phyloP scores from a whole-genome alignment of 1,140 invertebrate species.

The Protaetia brevitarsis region DNA sequence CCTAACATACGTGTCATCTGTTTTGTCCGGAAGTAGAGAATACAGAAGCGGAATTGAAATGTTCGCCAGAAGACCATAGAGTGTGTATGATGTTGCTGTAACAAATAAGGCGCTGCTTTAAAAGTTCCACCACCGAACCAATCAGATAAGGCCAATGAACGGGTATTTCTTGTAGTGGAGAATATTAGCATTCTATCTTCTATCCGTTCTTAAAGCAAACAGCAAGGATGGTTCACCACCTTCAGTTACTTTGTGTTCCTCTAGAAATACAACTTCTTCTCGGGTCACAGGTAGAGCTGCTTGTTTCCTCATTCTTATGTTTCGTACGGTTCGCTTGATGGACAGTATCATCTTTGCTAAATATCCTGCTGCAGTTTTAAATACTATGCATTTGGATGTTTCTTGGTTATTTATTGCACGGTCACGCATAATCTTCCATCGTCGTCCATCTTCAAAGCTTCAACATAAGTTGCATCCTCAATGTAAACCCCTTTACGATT shows the following conservation, averaged over 20 bases:
- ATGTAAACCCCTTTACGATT: too few relatives aligned
- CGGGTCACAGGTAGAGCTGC: not conserved
- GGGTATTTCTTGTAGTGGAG: not conserved
- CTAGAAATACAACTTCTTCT: not conserved
- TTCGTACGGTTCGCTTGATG: not conserved
- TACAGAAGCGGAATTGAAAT: not conserved
- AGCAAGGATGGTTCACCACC: not conserved
- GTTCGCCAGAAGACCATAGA: not conserved
- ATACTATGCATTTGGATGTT: too few relatives aligned
- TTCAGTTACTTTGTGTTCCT: not conserved
- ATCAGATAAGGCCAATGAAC: too few relatives aligned
- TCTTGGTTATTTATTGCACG: too few relatives aligned
- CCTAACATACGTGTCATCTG: too few relatives aligned
- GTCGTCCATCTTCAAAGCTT: too few relatives aligned
- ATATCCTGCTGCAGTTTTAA: too few relatives aligned
- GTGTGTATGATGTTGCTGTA: not conserved
- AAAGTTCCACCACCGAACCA: too few relatives aligned
- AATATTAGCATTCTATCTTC: not conserved
- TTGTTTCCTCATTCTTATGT: not conserved
- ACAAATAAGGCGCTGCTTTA: not conserved
- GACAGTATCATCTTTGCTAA: too few relatives aligned
- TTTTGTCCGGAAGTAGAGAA: not conserved
- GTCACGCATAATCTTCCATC: too few relatives aligned
- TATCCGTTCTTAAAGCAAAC: too few relatives aligned
- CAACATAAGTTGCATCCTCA: too few relatives aligned